These are phyloP conservation scores for Suricata suricatta DNA, from an alignment of 2,113 vertebrate genomes.

Conservation along the genomic window DNA sequence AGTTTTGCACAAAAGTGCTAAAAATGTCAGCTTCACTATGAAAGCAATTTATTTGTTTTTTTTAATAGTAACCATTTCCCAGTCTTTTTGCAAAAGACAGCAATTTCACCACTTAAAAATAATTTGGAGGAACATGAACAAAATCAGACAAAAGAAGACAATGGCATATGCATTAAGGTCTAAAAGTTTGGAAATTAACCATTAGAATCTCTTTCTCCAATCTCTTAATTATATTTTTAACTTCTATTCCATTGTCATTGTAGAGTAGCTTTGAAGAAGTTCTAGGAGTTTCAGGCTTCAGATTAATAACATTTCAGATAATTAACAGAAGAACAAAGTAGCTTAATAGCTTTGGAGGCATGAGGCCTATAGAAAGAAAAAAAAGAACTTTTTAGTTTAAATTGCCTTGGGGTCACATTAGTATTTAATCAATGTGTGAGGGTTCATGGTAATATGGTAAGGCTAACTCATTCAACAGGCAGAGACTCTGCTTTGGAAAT, in stretches of 20 bases:
- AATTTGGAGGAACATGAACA: not conserved
- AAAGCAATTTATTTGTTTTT: not conserved
- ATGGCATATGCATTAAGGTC: not conserved
- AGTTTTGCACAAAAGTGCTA: not conserved
- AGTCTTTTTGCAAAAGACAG: not conserved
- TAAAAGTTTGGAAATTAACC: conserved; percentile 54
- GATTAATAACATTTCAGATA: conserved; percentile 74
- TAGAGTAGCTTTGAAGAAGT: conserved; percentile 54
- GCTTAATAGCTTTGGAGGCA: conserved; percentile 60
- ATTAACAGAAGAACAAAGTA: conserved; percentile 62
- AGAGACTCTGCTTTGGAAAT: not conserved
- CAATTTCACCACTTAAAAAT: not conserved
- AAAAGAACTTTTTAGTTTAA: conserved; percentile 30
- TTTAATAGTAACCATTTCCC: not conserved
- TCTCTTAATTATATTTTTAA: conserved; percentile 66
- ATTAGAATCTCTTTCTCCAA: conserved; percentile 42
- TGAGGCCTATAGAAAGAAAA: conserved; percentile 11
- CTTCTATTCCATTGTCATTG: conserved; percentile 45
- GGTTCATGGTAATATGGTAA: not conserved
- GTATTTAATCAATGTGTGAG: conserved; percentile 42
- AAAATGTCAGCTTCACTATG: not conserved
- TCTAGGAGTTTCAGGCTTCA: conserved; percentile 56
- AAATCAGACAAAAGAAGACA: conserved; percentile 21
- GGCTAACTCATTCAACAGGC: not conserved
- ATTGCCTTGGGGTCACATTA: conserved; percentile 59